Conservation (phyloP, 2,113 vertebrate species). For the Narcine bancroftii region DNA sequence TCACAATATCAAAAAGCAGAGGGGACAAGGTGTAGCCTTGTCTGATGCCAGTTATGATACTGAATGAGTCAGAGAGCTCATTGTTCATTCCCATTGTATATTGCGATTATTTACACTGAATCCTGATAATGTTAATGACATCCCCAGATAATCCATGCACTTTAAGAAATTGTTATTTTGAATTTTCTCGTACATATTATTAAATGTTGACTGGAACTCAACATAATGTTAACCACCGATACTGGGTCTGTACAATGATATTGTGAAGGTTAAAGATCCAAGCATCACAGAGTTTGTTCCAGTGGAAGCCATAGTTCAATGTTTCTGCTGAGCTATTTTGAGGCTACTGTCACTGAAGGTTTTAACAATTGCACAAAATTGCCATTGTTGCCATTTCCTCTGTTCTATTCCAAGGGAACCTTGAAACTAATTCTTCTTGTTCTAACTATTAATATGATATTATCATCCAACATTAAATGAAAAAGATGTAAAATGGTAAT, state of each 20-base stretch:
- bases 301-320: no score
- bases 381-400: neutral
- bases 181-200: neutral
- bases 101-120: neutral
- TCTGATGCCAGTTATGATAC: constrained; percentile 6
- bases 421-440: neutral
- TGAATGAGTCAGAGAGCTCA: neutral
- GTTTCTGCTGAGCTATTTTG: neutral
- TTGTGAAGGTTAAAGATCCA: neutral
- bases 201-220: neutral
- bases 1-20: neutral
- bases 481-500: neutral
- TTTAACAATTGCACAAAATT: neutral
- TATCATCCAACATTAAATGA: neutral
- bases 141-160: neutral
- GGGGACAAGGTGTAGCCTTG: neutral
- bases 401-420: neutral
- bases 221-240: neutral
- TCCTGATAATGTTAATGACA: neutral
- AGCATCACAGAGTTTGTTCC: neutral
- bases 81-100: neutral
- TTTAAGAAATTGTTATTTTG: neutral
- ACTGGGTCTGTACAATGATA: neutral
- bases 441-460: neutral
- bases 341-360: neutral